A percentile compares a stretch with the other conserved stretches of the same genome.
phyloP scores from a whole-genome alignment of 2,797 vertebrate species.

The Jordanella pulchra region DNA sequence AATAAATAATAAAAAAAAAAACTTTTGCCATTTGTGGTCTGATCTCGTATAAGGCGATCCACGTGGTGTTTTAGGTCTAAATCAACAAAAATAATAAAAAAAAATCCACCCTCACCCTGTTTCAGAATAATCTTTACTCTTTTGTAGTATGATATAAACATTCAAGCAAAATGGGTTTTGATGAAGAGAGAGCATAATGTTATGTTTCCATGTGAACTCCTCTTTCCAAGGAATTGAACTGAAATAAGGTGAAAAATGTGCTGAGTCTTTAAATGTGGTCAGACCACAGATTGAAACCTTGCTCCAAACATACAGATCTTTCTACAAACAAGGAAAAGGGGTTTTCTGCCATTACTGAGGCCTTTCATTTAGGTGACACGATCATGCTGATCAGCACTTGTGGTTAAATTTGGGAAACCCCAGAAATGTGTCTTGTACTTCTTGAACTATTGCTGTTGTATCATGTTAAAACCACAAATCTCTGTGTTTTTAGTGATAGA shows the following conservation, averaged over 20 bases:
- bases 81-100: background rate
- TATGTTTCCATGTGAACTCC: slow-evolving; percentile 54
- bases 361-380: slow-evolving; percentile 28
- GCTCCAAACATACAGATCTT: slow-evolving; percentile 46
- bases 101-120: background rate
- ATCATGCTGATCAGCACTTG: slow-evolving; percentile 22
- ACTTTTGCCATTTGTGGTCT: background rate
- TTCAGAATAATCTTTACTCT: slow-evolving; percentile 21
- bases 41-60: background rate
- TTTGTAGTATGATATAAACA: slow-evolving; percentile 36
- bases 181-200: slow-evolving; percentile 24
- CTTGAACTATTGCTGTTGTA: background rate
- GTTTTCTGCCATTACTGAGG: slow-evolving; percentile 34
- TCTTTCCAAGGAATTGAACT: slow-evolving; percentile 43
- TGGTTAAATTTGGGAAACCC: slow-evolving; percentile 13
- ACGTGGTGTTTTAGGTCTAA: background rate
- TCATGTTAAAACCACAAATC: background rate
- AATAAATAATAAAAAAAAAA: background rate
- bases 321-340: slow-evolving; percentile 13
- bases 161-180: slow-evolving; percentile 24
- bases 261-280: slow-evolving; percentile 62
- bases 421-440: background rate
- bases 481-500: background rate
- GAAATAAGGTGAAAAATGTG: slow-evolving; percentile 57
- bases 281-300: slow-evolving; percentile 55